Base-by-base conservation (phyloP, 2,888 invertebrate genomes). In the Helleia helle region DNA sequence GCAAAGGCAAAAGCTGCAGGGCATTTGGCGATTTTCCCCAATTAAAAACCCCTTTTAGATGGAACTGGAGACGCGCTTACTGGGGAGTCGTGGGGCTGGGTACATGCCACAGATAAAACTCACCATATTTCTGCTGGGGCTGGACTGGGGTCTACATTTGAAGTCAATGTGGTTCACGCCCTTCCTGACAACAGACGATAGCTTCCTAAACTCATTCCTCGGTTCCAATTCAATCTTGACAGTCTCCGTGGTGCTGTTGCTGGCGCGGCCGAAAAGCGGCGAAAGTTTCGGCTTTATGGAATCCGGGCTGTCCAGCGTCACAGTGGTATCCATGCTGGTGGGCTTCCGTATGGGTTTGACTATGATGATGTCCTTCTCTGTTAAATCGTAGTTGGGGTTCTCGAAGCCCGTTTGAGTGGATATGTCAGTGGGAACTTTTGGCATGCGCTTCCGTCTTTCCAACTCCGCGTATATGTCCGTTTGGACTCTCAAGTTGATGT, bases 401-500 rank as follows among this genome's bases (percentile, higher is more conserved):
- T 83, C 85, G 27, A 86, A 86, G 2, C 85, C 84, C 0, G 83
- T 81, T 48, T 77, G 79, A 0, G 80, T 79, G 0, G 70, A 72
- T 24, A 73, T 74, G 4, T 76, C 83, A n/a, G 71, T 73, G 0
- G 59, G 38, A 0, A 64, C 60, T 42, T 61, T 63, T 7, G 66
- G 43, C 65, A 81, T 62, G 0, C 65, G 80, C 68, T 70, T 80
- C 56, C 68, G 75, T 60, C 71, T 87, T 75, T 67, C 86, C 56
- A 69, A 65, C 54, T 77, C 89, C 52, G 70, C 89, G 86, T 65
- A 87, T 72, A 63, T 86, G 68, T 68, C 89, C 62, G 80, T 93
- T 87, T 62, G 87, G 0, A 93, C 91, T 43, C 93, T 81, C 36
- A 85, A 59, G 51, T 91, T 88, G 28, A 93, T 77, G 40, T 83